These are phyloP conservation scores for Rhinolophus sinicus DNA, from an alignment of 2,113 vertebrate genomes.

Conservation along the genomic window DNA sequence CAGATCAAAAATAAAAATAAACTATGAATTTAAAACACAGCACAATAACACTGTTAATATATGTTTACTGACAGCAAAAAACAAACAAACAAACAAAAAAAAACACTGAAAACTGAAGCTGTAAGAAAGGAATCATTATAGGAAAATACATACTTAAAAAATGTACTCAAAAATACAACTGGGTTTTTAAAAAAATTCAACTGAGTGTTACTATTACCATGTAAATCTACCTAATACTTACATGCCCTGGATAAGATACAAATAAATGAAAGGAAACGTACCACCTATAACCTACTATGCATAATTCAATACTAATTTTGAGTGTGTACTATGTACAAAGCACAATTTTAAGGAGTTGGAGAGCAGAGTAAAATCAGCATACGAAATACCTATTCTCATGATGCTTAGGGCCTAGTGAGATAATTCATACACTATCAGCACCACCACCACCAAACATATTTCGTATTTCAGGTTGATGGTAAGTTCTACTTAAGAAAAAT, in stretches of 20 bases:
- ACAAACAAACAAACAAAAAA: too few species aligned
- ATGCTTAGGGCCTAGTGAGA: not conserved
- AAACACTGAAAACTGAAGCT: not conserved
- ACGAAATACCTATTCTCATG: not conserved
- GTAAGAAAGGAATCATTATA: not conserved
- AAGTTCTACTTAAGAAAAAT: not conserved
- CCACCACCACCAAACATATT: not conserved
- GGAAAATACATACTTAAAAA: not conserved
- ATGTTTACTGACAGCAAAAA: not conserved
- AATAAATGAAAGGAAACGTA: not conserved
- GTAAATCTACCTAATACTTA: not conserved
- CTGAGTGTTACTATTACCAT: not conserved
- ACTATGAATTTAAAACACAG: constrained; percentile 18
- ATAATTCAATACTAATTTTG: not conserved
- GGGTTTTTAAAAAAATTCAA: constrained; percentile 17
- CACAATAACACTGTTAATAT: not conserved
- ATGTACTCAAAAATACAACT: constrained; percentile 39
- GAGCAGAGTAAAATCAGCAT: not conserved
- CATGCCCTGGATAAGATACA: not conserved
- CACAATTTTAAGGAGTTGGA: not conserved
- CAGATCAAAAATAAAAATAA: constrained; percentile 5
- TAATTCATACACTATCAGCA: not conserved
- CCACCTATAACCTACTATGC: not conserved
- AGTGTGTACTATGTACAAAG: not conserved
- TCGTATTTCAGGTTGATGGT: not conserved